phyloP scores from a whole-genome alignment of 2,797 vertebrate species.

The Capromys pilorides region DNA sequence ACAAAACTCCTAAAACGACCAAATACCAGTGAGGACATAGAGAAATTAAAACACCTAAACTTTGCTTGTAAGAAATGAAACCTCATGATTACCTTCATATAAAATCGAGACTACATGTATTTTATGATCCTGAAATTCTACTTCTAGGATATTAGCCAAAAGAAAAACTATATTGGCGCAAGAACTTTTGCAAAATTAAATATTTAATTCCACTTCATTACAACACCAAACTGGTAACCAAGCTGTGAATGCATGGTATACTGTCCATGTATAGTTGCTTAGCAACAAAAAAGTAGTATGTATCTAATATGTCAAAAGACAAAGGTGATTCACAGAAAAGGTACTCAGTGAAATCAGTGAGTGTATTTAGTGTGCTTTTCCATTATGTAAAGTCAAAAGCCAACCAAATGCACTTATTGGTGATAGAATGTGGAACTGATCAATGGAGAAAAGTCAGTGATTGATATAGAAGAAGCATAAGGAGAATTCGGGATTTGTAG shows the following conservation, averaged over 20 bases:
- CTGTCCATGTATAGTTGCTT: neutral
- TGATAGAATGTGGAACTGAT: neutral
- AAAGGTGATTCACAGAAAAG: neutral
- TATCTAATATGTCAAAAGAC: neutral
- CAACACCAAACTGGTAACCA: neutral
- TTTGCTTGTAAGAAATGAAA: neutral
- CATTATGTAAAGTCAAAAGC: neutral
- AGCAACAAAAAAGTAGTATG: neutral
- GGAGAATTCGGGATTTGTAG: too few species aligned
- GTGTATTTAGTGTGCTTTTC: neutral
- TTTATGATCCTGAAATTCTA: neutral
- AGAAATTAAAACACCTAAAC: neutral
- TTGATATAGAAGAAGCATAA: neutral
- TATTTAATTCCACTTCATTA: neutral
- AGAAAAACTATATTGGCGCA: neutral
- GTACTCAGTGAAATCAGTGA: neutral
- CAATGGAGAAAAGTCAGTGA: neutral
- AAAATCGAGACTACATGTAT: neutral
- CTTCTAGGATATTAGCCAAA: neutral
- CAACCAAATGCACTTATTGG: neutral
- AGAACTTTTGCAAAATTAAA: neutral
- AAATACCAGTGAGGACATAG: neutral
- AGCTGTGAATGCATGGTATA: neutral
- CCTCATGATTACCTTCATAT: neutral
- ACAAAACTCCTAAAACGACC: neutral